Base-by-base conservation (phyloP, 2,113 vertebrate species). In the Chaetodon trifascialis region DNA sequence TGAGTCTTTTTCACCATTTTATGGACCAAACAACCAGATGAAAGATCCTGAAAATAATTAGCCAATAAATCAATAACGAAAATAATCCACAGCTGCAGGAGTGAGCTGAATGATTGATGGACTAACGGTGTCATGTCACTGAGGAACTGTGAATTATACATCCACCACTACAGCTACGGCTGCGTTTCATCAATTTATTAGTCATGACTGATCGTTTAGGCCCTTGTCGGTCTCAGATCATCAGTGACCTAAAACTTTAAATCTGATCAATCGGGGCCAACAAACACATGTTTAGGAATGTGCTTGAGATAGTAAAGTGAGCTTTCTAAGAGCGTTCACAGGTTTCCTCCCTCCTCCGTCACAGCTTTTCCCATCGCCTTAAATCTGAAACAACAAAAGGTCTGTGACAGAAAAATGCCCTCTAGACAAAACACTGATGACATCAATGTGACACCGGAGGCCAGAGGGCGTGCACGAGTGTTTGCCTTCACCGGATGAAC, bases 391-490 rank as follows among this genome's bases (percentile, higher is more conserved):
- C 70, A 83, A 88, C 69, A 84, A 83, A 82, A 86, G 63, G 30
- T 74, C 30, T 38, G 70, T 19, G 65, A 55, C 72, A 15, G 36
- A 68, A 51, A 72, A 84, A 88, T 42, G 64, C 47, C 71, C 58
- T 59, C 42, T 1, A 83, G 63, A 88, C 71, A 91, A 87, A 88
- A 86, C 83, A 73, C 1, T 55, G 89, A 86, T 52, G 88, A 74
- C 91, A 89, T 91, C 86, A 83, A n/a, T 6, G 76, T 76, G 87
- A 88, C 88, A 76, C 16, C 7, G 0, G 17, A 59, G 70, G 71
- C 71, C 42, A 60, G 47, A 78, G 69, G 89, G 83, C 7, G 75
- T 65, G 76, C 52, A 49, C 2, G 9, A 74, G 52, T 3, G 67
- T 59, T 54, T 49, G 36, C 8, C 69, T 2, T 69, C 84, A 87